Evolutionary conservation across 2,888 invertebrate genomes (phyloP).

Genomic region (Deroplatys truncata): DNA sequence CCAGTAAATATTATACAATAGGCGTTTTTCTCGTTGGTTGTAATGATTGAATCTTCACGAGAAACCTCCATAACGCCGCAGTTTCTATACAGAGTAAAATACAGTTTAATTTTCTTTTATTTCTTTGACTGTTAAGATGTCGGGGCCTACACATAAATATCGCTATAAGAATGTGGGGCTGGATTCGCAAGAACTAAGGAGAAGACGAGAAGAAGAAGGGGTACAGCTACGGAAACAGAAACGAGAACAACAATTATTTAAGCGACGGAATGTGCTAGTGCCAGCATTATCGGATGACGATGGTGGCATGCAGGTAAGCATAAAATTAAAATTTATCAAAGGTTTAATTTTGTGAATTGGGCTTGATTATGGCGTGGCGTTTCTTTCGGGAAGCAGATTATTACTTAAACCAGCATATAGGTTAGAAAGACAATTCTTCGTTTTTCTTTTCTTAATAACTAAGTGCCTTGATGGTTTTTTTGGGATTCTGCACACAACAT

Average conservation of each 20-base stretch:
- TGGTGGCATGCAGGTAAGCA: constrained; percentile 43
- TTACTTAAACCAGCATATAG: too few species aligned
- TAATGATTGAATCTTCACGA: not conserved
- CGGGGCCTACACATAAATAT: constrained; percentile 76
- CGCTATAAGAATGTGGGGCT: constrained; percentile 92
- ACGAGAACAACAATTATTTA: constrained; percentile 89
- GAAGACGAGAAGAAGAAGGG: constrained; percentile 92
- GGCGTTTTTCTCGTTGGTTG: not conserved
- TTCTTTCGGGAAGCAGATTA: too few species aligned
- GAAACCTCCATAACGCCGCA: not conserved
- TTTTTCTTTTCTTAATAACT: too few species aligned
- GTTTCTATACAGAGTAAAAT: not conserved
- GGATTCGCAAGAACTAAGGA: constrained; percentile 86
- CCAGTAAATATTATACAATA: not conserved
- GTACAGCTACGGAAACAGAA: constrained; percentile 94
- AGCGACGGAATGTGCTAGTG: constrained; percentile 76
- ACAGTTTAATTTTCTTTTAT: not conserved
- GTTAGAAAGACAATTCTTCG: too few species aligned
- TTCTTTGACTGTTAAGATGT: constrained; percentile 54
- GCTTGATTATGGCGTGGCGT: too few species aligned
- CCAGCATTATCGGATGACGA: constrained; percentile 40
- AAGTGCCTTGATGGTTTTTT: too few species aligned
- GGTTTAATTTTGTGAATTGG: not conserved
- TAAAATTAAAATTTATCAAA: not conserved
- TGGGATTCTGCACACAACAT: too few species aligned